A percentile compares a stretch with the other conserved stretches of the same genome.
These are phyloP conservation scores for Ectropis grisescens DNA, from an alignment of 1,140 invertebrate species.

Conservation along the genomic window DNA sequence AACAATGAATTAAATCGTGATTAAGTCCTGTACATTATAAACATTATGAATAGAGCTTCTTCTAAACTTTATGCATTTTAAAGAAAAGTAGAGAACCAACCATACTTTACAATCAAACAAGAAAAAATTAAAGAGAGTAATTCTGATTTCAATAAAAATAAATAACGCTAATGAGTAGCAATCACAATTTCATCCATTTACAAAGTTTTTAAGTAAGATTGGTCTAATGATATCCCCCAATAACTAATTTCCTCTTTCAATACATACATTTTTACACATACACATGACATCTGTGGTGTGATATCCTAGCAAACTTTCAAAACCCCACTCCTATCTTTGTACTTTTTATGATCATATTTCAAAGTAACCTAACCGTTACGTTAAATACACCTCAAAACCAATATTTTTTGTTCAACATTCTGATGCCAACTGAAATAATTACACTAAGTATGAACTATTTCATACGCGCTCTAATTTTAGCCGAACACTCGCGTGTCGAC, in stretches of 20 bases:
- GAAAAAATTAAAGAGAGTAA: no score
- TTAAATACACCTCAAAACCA: constrained; percentile 32
- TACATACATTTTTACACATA: constrained; percentile 35
- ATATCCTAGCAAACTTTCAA: no score
- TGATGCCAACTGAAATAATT: constrained; percentile 39
- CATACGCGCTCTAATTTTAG: constrained; percentile 30
- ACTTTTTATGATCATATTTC: constrained; percentile 41
- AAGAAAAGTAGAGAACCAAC: no score
- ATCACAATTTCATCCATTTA: constrained; percentile 22
- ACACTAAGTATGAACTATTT: constrained; percentile 34
- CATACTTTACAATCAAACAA: no score
- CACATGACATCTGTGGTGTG: constrained; percentile 22
- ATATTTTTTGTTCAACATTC: constrained; percentile 41
- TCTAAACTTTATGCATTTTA: no score
- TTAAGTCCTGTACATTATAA: no score
- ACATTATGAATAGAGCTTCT: no score
- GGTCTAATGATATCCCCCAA: constrained; percentile 23
- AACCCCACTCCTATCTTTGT: constrained; percentile 45
- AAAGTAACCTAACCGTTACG: constrained; percentile 41
- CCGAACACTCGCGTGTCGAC: constrained; percentile 18
- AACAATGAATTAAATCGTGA: no score
- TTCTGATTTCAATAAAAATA: no score
- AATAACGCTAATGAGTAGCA: constrained; percentile 29
- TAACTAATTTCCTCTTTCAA: constrained; percentile 24
- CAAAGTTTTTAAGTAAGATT: constrained; percentile 21